Conservation (phyloP, 2,113 vertebrate genomes). For the Rhombomys opimus region DNA sequence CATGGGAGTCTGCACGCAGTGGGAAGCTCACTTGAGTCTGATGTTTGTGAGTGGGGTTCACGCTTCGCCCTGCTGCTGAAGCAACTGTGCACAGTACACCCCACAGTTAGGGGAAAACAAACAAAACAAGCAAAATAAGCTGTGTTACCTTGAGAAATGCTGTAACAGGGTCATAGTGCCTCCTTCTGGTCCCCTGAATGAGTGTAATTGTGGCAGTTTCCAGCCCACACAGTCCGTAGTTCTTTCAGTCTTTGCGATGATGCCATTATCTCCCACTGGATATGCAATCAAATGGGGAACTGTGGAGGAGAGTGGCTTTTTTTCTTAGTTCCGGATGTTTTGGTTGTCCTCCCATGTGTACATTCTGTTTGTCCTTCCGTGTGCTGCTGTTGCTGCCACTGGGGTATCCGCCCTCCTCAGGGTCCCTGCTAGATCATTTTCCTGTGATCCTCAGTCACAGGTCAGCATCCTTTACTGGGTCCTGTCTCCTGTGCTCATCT, state of each 20-base stretch:
- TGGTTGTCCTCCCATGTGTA: no score
- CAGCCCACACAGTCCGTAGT: background rate
- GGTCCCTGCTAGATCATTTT: background rate
- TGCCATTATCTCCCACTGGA: background rate
- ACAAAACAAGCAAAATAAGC: background rate
- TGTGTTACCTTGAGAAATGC: background rate
- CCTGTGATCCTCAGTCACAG: background rate
- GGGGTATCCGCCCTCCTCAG: background rate
- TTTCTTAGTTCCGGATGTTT: background rate
- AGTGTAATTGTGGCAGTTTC: background rate
- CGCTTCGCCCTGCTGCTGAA: background rate
- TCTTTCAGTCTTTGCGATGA: accelerated
- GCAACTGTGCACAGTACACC: background rate
- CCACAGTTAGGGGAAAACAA: background rate
- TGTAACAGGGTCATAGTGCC: no score
- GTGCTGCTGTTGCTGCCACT: background rate
- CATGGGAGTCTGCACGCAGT: background rate
- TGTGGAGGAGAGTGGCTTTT: background rate
- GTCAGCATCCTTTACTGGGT: accelerated
- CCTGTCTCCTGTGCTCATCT: background rate
- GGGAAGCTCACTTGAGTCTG: no score
- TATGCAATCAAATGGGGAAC: background rate
- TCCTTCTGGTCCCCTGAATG: background rate
- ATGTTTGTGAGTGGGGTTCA: background rate
- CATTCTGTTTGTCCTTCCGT: no score